phyloP scores from a whole-genome alignment of 2,113 vertebrate genomes.

The Nettapus auritus region DNA sequence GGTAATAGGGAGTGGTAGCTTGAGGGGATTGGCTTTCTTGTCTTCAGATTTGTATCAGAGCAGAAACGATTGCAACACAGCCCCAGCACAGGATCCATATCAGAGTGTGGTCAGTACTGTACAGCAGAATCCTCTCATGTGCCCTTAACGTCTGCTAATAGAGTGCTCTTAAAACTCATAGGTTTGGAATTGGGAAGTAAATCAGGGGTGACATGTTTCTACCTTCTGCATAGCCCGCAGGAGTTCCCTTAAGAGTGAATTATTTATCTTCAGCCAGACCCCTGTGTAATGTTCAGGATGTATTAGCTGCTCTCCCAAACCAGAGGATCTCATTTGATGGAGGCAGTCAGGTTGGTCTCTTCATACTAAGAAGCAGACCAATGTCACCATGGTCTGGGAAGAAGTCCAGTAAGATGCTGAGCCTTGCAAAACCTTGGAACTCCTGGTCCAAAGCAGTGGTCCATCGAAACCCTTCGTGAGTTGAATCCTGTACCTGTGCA shows the following conservation, averaged over 20 bases:
- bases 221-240: neutral
- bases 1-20: constrained; percentile 17
- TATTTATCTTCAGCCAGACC: neutral
- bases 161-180: neutral
- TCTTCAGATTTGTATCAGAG: constrained; percentile 2
- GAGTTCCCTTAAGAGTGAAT: neutral
- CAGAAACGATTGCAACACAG: neutral
- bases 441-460: neutral
- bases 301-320: neutral
- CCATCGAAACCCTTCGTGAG: neutral
- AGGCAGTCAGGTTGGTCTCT: neutral
- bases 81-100: neutral
- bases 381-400: too few species aligned
- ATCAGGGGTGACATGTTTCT: neutral
- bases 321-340: neutral
- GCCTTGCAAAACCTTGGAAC: neutral
- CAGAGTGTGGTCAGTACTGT: neutral
- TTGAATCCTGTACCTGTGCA: neutral
- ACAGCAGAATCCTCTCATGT: accelerated
- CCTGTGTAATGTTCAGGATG: neutral
- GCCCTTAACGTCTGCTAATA: neutral
- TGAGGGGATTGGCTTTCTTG: neutral
- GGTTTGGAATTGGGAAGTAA: neutral
- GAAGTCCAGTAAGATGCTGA: neutral
- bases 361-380: neutral